Base-by-base conservation (phyloP, 1,140 invertebrate species). In the Papilio polytes region DNA sequence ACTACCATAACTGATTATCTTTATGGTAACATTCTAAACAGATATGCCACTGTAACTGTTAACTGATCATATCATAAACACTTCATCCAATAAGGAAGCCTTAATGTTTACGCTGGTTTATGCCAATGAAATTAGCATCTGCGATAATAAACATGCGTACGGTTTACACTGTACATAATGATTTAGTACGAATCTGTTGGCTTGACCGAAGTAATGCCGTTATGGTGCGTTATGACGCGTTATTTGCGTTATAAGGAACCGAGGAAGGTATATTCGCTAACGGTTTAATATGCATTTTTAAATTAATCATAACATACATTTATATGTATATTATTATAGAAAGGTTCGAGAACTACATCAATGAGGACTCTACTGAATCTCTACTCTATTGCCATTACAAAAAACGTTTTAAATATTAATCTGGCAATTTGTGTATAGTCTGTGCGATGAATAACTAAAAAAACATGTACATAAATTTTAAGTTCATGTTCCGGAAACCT, bases 381-480 rank as follows among this genome's bases (percentile, higher is more conserved):
- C 13, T 48, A 15, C 46, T 48, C 46, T 48, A 18, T 51, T 6
- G 15, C 15, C 13, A 51, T 18, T 51, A 18, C 18, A 51, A 51
- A 10, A 56, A 20, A 53, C 3, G 18, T 56, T n/a, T 8, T 56
- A 20, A 20, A 51, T 51, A 15, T 56, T n/a, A 8, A 56, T 56
- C n/a, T 56, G 53, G n/a, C 53, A 51, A 15, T 56, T 56, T 9
- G 18, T 56, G 9, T 20, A 9, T 18, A 8, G 53, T 1, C n/a
- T 20, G 1, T 18, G 53, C 53, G n/a, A 56, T 56, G 53, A 20
- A 70, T 70, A 22, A 3, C 22, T 26, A 26, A 63, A 63, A 70
- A 70, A 66, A 15, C 13, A 70, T 70, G 63, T 70, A 70, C 20
- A 63, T 63, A 63, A 15, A 70, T 70, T 70, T 70, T 18, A 70